Evolutionary conservation across 2,113 vertebrate species (phyloP), one percentile per base, ranked within the genome.

Genomic region (Bufo gargarizans): DNA sequence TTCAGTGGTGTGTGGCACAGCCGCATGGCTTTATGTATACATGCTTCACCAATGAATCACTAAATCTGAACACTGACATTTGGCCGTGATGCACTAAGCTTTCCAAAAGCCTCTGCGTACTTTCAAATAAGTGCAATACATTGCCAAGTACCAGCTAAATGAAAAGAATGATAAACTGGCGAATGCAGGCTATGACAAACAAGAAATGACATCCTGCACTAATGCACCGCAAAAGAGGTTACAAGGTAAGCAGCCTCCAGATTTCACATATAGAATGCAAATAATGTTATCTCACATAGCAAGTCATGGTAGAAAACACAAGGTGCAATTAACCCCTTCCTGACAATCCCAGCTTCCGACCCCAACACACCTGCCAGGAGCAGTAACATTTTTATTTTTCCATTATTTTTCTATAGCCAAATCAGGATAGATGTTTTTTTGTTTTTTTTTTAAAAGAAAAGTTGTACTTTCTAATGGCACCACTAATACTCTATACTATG

Each of bases 61-160:
- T 71, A 20, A 49, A 77, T 61, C 4, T 86, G 20, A 80, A 56
- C 77, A 72, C 77, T 87, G 86, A 71, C 77, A 87, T 87, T 87
- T 81, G 53, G 77, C 16, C 47, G 33, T 81, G 65, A 81, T 82
- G 49, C 33, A 58, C 77, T 80, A 81, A 87, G 81, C 85, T 53
- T 69, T 69, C 22, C 4, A 9, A 65, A 77, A 43, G 84, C 72
- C 74, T 77, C 71, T 63, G 84, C 58, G 53, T 65, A 65, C 80
- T 77, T 77, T 86, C 55, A 61, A 77, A 63, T 86, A 77, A 76
- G 50, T 50, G 56, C 72, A 50, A 63, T n/a, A 63, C 58, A 22
- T 22, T 86, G 72, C 84, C 84, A 86, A 77, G 72, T 86, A 61
- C 71, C 72, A 77, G 77, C 84, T 63, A 65, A 86, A n/a, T 59